Evolutionary conservation across 2,888 invertebrate species (phyloP), one percentile per base, ranked within the genome.

Genomic region (Apodemia hepburni): DNA sequence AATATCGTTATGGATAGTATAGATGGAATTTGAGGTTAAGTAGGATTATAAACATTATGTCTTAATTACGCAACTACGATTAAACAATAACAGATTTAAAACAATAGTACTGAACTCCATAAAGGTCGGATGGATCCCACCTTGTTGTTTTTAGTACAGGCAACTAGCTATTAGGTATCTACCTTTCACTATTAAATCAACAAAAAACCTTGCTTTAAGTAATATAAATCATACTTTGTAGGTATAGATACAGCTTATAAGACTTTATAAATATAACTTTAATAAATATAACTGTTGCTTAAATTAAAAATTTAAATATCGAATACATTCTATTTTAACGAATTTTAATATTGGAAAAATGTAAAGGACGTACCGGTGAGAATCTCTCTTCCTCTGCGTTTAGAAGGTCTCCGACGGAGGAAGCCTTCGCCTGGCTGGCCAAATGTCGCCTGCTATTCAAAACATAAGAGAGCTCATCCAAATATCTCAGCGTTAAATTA

Each of bases 401-500:
- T 2, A 92, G 80, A 59, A 92, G 86, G 73, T 91, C 90, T 1
- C 92, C 92, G 1, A 92, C 92, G 15, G 92, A 92, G 65, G 89
- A 91, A 78, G 92, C 91, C 72, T 84, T 87, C 72, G 85, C 78
- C 73, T 90, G 89, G 62, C 70, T 82, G 64, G 88, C 79, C 65
- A 91, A 73, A 63, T 87, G 86, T 72, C 81, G 78, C 71, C 92
- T 77, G 72, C 81, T 86, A 68, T 89, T 90, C 80, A 92, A 73
- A 66, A 92, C 92, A 71, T 82, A 90, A 35, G 91, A 91, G 69
- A 92, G 73, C 80, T 92, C 92, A 78, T 92, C 92, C 85, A 92
- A 84, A 82, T 92, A 92, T 54, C 90, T 78, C 63, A 92, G 74
- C 68, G 92, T 90, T 72, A 92, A 76, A 71, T 89, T 90, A 35